phyloP scores from a whole-genome alignment of 2,888 invertebrate species.

The Macropis europaea region DNA sequence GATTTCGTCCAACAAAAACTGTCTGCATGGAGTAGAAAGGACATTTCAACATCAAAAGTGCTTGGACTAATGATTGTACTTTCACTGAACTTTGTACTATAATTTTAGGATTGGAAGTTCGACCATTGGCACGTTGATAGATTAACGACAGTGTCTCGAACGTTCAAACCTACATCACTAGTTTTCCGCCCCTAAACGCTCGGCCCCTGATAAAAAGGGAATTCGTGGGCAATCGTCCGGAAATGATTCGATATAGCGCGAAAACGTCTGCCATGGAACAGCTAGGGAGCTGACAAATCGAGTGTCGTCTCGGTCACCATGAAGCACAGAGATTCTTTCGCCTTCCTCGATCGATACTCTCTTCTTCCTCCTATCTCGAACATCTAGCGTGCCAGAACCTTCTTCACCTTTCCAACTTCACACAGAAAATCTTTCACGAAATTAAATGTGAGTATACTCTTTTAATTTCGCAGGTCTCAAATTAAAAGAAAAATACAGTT shows the following conservation, averaged over 20 bases:
- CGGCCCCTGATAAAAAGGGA: slow-evolving; percentile 45
- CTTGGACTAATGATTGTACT: too few species aligned
- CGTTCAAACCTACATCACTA: slow-evolving; percentile 32
- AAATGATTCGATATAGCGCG: slow-evolving; percentile 68
- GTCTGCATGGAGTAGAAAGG: too few species aligned
- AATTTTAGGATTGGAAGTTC: slow-evolving; percentile 11
- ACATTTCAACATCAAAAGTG: too few species aligned
- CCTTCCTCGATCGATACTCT: slow-evolving; percentile 45
- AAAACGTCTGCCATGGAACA: slow-evolving; percentile 50
- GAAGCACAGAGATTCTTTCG: slow-evolving; percentile 44
- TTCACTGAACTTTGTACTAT: too few species aligned
- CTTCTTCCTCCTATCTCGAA: neutral
- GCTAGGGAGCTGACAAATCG: slow-evolving; percentile 59
- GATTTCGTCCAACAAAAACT: too few species aligned
- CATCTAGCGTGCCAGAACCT: too few species aligned
- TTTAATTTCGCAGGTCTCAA: neutral
- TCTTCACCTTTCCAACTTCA: neutral
- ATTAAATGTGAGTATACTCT: neutral
- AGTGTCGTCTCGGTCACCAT: slow-evolving; percentile 55
- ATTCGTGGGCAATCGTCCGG: slow-evolving; percentile 69
- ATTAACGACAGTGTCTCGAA: slow-evolving; percentile 33
- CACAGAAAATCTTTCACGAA: neutral
- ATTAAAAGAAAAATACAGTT: too few species aligned
- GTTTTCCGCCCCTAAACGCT: slow-evolving; percentile 29
- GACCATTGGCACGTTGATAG: slow-evolving; percentile 22